Base-by-base conservation (phyloP, 2,888 invertebrate species). In the Stratiomys singularior region DNA sequence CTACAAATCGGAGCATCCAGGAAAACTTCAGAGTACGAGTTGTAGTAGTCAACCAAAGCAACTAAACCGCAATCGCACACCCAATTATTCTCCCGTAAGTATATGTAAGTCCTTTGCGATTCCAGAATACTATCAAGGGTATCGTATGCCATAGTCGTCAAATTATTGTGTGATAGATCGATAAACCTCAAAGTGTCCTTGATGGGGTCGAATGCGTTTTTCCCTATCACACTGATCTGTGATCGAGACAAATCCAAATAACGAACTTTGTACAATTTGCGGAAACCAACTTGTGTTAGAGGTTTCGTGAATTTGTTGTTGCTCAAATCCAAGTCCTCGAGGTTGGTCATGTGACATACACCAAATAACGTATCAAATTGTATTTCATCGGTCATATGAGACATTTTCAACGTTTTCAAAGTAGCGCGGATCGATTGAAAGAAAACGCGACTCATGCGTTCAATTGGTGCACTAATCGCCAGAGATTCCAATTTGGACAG, bases 341-440 rank as follows among this genome's bases (percentile, higher is more conserved):
- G 67, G 21, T 82, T 82, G 0, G 72, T 71, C 77, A 86, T 78
- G 52, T 67, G 44, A 15, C 82, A 82, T 1, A 82, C 82, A 4
- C 83, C 83, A 56, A 86, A 85, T 1, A 83, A 67, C 44, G 80
- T 83, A 0, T 79, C 76, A 9, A 81, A 76, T 21, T 82, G 81
- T 0, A 78, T 46, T 1, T 84, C 80, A 0, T 11, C 15, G 0
- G 84, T 74, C 15, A 82, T 81, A 0, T 80, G 80, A 78, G 82
- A 83, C 1, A 86, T 58, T n/a, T 78, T 80, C 1, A 86, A 77
- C 18, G 82, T 81, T 0, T 78, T 78, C 1, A 86, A 79, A 0
- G 84, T 84, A 1, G 81, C 76, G 76, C 85, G 85, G 0, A 86
- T 82, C 0, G 86, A 85, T 60, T 85, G 86, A 58, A 86, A 81